Base-by-base conservation (phyloP, 2,113 vertebrate genomes). In the Corythaeola cristata region DNA sequence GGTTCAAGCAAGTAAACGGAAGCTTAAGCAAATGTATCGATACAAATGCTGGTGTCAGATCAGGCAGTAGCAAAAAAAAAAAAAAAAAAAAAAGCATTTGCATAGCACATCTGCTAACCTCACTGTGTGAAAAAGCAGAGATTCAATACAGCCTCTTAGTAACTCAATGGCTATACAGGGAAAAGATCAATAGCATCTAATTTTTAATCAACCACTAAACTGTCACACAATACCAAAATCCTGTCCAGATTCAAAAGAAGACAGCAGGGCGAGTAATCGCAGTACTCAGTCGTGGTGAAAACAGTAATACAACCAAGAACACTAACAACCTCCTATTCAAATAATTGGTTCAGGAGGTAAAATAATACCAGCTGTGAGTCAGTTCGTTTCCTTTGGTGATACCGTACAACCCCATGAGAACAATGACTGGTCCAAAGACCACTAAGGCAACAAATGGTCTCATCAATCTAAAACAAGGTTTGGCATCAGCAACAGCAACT, bases 201-300 rank as follows among this genome's bases (percentile, higher is more conserved):
- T 35, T 82, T 74, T 72, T 27, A 72, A 59, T 68, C 71, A 67
- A 11, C 12, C 45, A 39, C 18, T 20, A 11, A 44, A 76, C 45
- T 49, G 30, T 49, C 91, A 86, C 17, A 33, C 50, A 69, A 49
- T 22, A 80, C 35, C 63, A 89, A 85, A 89, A 77, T 73, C 41
- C 82, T 93, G 26, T 15, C 59, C 64, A 87, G 72, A 90, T 59
- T 71, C 8, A 11, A 13, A 32, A 52, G 41, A 83, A 85, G 53
- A 64, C 20, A 79, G 60, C 0, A 3, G 20, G 33, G 32, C 2
- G 1, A 93, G 45, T 71, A 55, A 83, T 2, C 0, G 0, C 47
- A 59, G 44, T 69, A 71, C 11, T 74, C 55, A 77, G 55, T 49
- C 28, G 73, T 0, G 2, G 10, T 69, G 64, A 63, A 83, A 95